phyloP scores from a whole-genome alignment of 2,113 vertebrate genomes.

The Motacilla alba region DNA sequence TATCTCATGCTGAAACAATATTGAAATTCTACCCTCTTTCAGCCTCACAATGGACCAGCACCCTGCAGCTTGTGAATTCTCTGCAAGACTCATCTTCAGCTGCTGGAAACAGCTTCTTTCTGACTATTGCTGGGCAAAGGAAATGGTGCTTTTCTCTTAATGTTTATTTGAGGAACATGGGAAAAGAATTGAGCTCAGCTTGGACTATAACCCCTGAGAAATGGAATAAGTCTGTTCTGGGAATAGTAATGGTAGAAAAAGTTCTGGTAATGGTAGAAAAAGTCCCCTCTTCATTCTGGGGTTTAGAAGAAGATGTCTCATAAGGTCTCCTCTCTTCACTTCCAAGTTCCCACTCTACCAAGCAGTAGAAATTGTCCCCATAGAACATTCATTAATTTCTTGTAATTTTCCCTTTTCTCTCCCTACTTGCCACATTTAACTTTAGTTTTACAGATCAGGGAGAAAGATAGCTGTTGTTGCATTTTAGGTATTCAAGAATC shows the following conservation, averaged over 20 bases:
- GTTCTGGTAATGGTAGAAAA: background rate
- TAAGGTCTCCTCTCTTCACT: background rate
- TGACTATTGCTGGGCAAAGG: background rate
- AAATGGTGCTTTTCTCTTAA: background rate
- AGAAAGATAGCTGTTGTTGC: background rate
- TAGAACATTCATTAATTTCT: background rate
- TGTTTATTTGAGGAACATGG: background rate
- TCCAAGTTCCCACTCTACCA: background rate
- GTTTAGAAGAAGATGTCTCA: background rate
- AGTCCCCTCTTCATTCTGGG: background rate
- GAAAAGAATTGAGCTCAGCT: background rate
- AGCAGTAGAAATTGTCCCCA: background rate
- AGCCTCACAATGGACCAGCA: fast-evolving
- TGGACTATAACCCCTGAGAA: background rate
- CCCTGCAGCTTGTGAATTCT: background rate
- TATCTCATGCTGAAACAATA: background rate
- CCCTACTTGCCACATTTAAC: background rate
- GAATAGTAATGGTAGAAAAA: background rate
- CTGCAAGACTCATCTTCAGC: background rate
- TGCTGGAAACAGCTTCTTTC: background rate
- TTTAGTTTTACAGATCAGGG: background rate
- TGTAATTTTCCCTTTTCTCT: background rate
- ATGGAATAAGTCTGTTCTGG: background rate
- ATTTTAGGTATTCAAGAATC: background rate
- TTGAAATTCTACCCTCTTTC: background rate